Base-by-base conservation (phyloP, 2,888 invertebrate species). In the Volucella inflata region DNA sequence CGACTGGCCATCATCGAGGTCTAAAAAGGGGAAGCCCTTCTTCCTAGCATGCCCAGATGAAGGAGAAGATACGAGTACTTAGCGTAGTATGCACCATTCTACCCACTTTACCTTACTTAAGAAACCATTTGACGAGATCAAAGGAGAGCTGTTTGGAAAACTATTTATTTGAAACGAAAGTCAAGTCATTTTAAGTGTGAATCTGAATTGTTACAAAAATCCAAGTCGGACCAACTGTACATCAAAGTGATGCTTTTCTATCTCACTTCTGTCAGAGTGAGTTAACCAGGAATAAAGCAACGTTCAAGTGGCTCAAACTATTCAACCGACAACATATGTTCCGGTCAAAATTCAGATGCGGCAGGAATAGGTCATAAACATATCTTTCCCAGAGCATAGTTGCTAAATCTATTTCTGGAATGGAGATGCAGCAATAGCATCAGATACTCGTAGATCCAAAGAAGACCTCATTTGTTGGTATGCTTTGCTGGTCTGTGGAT, bases 361-460 rank as follows among this genome's bases (percentile, higher is more conserved):
- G 76, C 71, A 30, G 67, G 68, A 80, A 71, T 68, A 77, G 76
- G 80, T 80, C 71, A 80, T 85, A 80, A 85, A 85, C 76, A 80
- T 85, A 51, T 76, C 65, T 67, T 50, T 38, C 17, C 17, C 40
- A 40, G 21, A 62, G 55, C 12, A 42, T 30, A 36, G 40, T 78
- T 68, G 62, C 51, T 46, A 60, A 16, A 65, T 70, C 62, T 50
- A 51, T 68, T 64, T 50, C n/a, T n/a, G 44, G 46, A 57, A 62
- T 44, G 51, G 51, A 3, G 30, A 78, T 76, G 84, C 65, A 78
- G 48, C 76, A 70, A 46, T 51, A 53, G 46, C 53, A 2, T 42
- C 44, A 11, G 38, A 30, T n/a, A n/a, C n/a, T n/a, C n/a, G 30
- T 30, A n/a, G 30, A 30, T 30, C 30, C 30, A 30, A 30, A 30